Evolutionary conservation across 2,113 vertebrate species (phyloP).

Genomic region (Nematolebias whitei): DNA sequence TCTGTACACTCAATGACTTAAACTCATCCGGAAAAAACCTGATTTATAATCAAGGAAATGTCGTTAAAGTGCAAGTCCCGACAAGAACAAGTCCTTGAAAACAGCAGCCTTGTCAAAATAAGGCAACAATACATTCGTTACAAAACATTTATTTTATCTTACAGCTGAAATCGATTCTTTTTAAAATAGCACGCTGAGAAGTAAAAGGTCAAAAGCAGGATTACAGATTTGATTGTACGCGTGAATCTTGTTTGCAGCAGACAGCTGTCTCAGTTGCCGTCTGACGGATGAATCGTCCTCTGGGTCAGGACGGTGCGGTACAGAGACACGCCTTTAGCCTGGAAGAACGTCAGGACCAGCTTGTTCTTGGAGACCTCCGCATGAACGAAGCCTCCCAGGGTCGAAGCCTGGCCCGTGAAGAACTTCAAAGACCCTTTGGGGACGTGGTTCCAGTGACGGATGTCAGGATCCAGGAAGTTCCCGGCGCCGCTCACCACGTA

Average conservation of each 20-base stretch:
- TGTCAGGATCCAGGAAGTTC: constrained; percentile 88
- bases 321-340: constrained; percentile 86
- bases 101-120: background rate
- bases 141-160: constrained; percentile 49
- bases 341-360: constrained; percentile 84
- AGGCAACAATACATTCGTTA: background rate
- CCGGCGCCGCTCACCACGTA: constrained; percentile 90
- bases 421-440: constrained; percentile 86
- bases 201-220: constrained; percentile 7
- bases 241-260: background rate
- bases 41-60: too few species aligned
- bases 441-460: constrained; percentile 77
- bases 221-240: background rate
- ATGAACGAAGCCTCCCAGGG: constrained; percentile 86
- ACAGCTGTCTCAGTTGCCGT: background rate
- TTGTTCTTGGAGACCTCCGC: constrained; percentile 82
- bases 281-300: constrained; percentile 40
- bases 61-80: too few species aligned
- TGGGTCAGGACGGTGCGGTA: constrained; percentile 83
- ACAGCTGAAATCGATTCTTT: constrained; percentile 4
- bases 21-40: too few species aligned
- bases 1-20: too few species aligned
- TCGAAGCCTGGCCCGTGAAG: constrained; percentile 81
- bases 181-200: background rate
- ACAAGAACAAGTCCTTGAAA: too few species aligned